Percentiles rank a stretch among this genome's conserved stretches.
These are phyloP conservation scores for Amblyjoppa proteus DNA, from an alignment of 2,888 invertebrate species.

Conservation along the genomic window DNA sequence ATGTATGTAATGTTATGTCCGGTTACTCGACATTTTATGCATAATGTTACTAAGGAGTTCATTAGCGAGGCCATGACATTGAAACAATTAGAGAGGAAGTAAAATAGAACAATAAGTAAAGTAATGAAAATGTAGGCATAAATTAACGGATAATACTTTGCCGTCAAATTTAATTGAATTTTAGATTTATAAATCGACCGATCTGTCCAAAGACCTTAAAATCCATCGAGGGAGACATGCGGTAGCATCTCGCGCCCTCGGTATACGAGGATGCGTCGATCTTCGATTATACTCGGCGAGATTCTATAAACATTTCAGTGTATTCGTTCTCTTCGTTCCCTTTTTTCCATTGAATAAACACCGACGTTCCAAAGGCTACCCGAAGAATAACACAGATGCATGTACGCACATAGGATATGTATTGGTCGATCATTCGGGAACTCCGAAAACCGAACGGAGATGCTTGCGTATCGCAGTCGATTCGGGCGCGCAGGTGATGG, in stretches of 20 bases:
- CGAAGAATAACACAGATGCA: constrained; percentile 47
- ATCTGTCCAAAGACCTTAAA: constrained; percentile 20
- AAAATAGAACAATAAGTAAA: neutral
- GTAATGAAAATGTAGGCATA: neutral
- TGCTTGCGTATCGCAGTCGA: neutral
- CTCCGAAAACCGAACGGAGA: constrained; percentile 2
- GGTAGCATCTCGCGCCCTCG: constrained; percentile 50
- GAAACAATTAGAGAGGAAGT: too few species aligned
- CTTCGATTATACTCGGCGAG: constrained; percentile 35
- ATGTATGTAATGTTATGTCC: too few species aligned
- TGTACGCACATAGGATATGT: neutral
- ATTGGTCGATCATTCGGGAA: neutral
- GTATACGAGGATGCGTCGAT: constrained; percentile 38
- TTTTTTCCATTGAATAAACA: constrained; percentile 59
- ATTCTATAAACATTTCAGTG: constrained; percentile 60
- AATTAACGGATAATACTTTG: neutral
- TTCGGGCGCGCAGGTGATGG: neutral
- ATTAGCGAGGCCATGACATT: too few species aligned
- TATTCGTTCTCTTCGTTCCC: constrained; percentile 39
- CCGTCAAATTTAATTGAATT: constrained; percentile 1
- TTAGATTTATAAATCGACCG: constrained; percentile 16
- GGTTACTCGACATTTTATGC: too few species aligned
- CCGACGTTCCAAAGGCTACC: constrained; percentile 38
- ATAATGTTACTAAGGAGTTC: too few species aligned
- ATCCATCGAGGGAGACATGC: constrained; percentile 40